A percentile compares a stretch with the other conserved stretches of the same genome.
These are phyloP conservation scores for Nesometra sesokonis DNA, from an alignment of 35 echinoderm and acorn worm species.

Conservation along the genomic window DNA sequence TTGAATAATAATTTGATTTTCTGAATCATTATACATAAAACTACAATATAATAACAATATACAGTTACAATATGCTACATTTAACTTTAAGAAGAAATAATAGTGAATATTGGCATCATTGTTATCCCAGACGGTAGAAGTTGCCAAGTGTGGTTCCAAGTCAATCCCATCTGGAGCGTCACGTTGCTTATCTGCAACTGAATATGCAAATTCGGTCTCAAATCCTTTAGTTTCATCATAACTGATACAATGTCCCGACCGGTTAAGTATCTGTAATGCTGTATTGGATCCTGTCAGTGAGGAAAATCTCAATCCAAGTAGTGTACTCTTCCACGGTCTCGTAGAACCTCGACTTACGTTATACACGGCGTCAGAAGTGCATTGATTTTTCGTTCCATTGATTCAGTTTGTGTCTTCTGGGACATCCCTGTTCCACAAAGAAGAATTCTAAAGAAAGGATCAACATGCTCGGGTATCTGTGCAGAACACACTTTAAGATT, in stretches of 20 bases:
- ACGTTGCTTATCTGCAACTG: slow-evolving; percentile 15
- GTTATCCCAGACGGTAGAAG: slow-evolving; percentile 45
- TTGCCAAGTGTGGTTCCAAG: slow-evolving; percentile 29
- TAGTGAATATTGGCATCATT: slow-evolving; percentile 51
- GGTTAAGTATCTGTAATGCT: slow-evolving; percentile 43
- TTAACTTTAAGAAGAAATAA: too few species aligned
- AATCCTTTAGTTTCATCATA: slow-evolving; percentile 61
- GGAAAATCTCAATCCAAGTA: slow-evolving; percentile 34
- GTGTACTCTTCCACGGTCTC: slow-evolving; percentile 64
- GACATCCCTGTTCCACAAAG: slow-evolving; percentile 19
- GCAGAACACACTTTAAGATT: too few species aligned
- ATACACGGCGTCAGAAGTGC: slow-evolving; percentile 45
- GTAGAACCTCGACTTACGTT: slow-evolving; percentile 44
- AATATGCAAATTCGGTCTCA: slow-evolving; percentile 60
- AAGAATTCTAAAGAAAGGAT: slow-evolving; percentile 52
- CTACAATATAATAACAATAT: too few species aligned
- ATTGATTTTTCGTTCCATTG: slow-evolving; percentile 51
- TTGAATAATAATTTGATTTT: too few species aligned
- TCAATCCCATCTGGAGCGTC: slow-evolving; percentile 54
- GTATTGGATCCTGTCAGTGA: slow-evolving; percentile 62
- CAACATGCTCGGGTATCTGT: slow-evolving; percentile 39
- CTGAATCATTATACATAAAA: too few species aligned
- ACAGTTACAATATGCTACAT: too few species aligned
- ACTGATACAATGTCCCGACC: slow-evolving; percentile 43
- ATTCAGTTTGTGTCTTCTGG: slow-evolving; percentile 20